These are phyloP conservation scores for Thecophora atra DNA, from an alignment of 2,888 invertebrate genomes.

Conservation along the genomic window DNA sequence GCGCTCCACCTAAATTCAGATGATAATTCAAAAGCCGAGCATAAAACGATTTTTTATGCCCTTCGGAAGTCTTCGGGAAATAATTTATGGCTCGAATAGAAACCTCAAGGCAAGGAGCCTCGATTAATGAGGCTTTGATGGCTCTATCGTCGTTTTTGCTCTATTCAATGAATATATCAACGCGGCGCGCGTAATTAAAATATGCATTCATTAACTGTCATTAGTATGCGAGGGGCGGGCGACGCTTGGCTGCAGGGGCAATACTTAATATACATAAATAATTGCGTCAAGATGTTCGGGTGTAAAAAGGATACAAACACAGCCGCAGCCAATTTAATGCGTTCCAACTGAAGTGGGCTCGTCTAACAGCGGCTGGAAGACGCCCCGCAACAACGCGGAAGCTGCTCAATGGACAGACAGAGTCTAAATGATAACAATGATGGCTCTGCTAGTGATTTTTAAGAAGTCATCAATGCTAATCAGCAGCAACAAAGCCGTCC, in stretches of 20 bases:
- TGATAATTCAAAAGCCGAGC: background rate
- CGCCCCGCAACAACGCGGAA: background rate
- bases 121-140: constrained; percentile 13
- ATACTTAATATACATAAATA: constrained; percentile 1
- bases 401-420: background rate
- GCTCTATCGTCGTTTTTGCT: constrained; percentile 13
- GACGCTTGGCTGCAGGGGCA: background rate
- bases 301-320: background rate
- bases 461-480: constrained; percentile 17
- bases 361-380: background rate
- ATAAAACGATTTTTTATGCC: constrained; percentile 18
- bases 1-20: background rate
- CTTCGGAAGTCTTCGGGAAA: constrained; percentile 13
- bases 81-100: background rate
- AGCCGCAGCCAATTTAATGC: background rate
- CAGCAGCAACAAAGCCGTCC: background rate
- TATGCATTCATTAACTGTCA: background rate
- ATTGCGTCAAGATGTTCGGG: background rate
- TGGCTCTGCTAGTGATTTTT: background rate
- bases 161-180: background rate
- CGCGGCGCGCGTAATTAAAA: background rate
- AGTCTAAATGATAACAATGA: background rate
- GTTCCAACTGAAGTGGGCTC: background rate
- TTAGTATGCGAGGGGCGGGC: background rate
- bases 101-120: background rate